A percentile compares a stretch with the other conserved stretches of the same genome.
Conservation (phyloP, 2,797 vertebrate genomes). For the Neomorphus geoffroyi region DNA sequence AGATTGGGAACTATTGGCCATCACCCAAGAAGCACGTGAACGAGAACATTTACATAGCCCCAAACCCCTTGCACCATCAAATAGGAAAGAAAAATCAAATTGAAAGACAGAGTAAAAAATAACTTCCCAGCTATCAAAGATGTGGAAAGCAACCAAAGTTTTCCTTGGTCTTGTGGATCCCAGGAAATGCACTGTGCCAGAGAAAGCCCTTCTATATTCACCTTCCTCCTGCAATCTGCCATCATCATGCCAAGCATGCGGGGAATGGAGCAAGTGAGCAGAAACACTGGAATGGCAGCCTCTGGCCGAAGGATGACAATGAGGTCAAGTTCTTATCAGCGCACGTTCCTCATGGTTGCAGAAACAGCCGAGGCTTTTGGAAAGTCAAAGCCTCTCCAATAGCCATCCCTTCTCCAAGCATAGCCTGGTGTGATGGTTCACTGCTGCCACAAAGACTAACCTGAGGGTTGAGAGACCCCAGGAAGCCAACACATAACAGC, state of each 20-base stretch:
- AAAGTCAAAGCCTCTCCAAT: background rate
- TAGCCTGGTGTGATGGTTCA: background rate
- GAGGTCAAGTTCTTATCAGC: background rate
- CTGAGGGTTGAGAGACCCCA: background rate
- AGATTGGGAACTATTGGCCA: background rate
- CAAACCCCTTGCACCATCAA: background rate
- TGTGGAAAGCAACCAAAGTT: background rate
- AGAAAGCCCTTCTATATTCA: background rate
- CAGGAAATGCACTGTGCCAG: background rate
- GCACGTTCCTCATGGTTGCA: background rate
- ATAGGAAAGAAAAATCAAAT: background rate
- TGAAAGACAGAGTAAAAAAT: background rate
- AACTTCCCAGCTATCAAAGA: background rate
- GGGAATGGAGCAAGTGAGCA: background rate
- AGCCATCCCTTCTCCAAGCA: background rate
- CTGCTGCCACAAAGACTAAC: background rate
- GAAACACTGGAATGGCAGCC: background rate
- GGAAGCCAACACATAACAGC: background rate
- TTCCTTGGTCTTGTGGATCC: background rate
- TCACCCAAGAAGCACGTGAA: background rate
- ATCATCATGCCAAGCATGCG: background rate
- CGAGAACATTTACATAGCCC: background rate
- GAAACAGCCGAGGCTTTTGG: background rate
- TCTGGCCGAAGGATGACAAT: background rate
- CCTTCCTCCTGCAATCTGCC: background rate